Conservation (phyloP, 1,140 invertebrate species). For the Vanessa tameamea region DNA sequence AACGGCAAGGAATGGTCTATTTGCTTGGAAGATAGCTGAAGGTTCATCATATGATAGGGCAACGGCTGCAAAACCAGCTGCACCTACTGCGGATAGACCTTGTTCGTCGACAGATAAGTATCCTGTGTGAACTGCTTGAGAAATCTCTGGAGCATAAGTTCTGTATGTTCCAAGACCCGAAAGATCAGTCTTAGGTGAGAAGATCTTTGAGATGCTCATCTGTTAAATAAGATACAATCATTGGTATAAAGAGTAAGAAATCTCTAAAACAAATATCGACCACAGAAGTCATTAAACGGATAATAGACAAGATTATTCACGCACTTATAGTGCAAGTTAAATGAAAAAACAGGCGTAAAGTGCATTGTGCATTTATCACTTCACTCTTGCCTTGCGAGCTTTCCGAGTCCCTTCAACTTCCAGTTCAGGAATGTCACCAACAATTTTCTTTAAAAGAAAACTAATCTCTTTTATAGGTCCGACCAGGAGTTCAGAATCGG, state of each 20-base stretch:
- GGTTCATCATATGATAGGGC: conserved; percentile 82
- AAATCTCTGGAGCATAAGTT: conserved; percentile 74
- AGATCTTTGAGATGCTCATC: conserved; percentile 85
- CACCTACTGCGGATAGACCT: conserved; percentile 86
- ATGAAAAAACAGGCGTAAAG: too few relatives aligned
- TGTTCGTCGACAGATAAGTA: conserved; percentile 87
- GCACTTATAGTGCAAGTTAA: too few relatives aligned
- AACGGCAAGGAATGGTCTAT: conserved; percentile 85
- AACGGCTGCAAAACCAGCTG: conserved; percentile 82
- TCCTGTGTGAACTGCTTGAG: conserved; percentile 85
- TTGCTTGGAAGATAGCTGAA: conserved; percentile 77
- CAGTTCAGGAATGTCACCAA: too few relatives aligned
- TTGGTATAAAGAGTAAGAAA: too few relatives aligned
- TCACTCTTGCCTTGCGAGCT: too few relatives aligned
- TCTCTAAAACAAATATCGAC: background rate
- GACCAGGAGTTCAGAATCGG: too few relatives aligned
- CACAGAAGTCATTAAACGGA: too few relatives aligned
- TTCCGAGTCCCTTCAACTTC: too few relatives aligned
- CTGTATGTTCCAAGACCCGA: conserved; percentile 59
- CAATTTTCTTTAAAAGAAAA: too few relatives aligned
- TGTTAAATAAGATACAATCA: conserved; percentile 59
- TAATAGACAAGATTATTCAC: too few relatives aligned
- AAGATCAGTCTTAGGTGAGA: conserved; percentile 82
- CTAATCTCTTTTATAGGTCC: too few relatives aligned
- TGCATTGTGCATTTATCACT: too few relatives aligned